Base-by-base conservation (phyloP, 1,140 invertebrate species). In the Platyscapa corneri region DNA sequence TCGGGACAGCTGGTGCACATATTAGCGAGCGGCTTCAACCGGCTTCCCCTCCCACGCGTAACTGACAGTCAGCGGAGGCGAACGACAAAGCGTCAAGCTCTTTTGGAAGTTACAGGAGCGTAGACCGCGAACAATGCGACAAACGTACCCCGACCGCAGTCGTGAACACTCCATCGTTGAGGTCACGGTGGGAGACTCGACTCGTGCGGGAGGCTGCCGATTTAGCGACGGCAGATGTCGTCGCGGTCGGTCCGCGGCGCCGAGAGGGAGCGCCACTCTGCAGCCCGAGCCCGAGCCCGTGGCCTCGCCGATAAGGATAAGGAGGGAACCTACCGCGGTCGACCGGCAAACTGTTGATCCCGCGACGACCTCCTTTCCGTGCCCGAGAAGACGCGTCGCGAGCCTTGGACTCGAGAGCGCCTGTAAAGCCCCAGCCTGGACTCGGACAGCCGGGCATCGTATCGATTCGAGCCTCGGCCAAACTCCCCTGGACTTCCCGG, bases 291-390 rank as follows among this genome's bases (percentile, higher is more conserved):
- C n/a, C n/a, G n/a, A n/a, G n/a, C n/a, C n/a, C 2, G 16, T 27
- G 34, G 6, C 39, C 39, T 76, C 74, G 46, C 32, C 53, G 76
- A 72, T 79, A 84, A 84, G 65, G 83, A 85, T 80, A 74, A 85
- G 72, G 83, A 53, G 60, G 64, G n/a, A 32, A 74, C 74, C 64
- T 84, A 64, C 72, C 37, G 56, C 1, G 3, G 70, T 30, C 65
- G 67, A 60, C 60, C 87, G 86, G 88, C 89, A 89, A 90, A 89
- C 89, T 90, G 89, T 90, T 90, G 89, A 89, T 90, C 87, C 88
- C 86, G 86, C 87, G 83, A 88, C 32, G 14, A 27, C 67, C 32
- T 0, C n/a, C 20, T 90, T 90, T 90, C 87, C 85, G 87, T 86
- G 84, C 7, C 49, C 49, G 49, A 53, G 49, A 16, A 53, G 10